Evolutionary conservation across 1,140 invertebrate genomes (phyloP).

Genomic region (Ladona fulva): DNA sequence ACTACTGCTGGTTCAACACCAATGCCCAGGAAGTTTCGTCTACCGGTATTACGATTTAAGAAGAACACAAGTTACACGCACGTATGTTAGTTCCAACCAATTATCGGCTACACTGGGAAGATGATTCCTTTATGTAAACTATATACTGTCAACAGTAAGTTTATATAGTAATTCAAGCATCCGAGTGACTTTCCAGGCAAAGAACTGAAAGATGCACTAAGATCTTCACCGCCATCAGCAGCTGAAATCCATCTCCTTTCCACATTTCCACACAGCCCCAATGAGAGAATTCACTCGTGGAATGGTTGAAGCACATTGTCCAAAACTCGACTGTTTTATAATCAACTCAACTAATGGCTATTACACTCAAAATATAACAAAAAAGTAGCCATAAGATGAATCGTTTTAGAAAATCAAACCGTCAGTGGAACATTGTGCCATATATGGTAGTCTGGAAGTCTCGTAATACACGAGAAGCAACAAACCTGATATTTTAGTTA

Average conservation of each 20-base stretch:
- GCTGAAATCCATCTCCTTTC: background rate
- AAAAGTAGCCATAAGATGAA: constrained; percentile 2
- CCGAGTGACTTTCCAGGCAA: background rate
- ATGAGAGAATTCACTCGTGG: background rate
- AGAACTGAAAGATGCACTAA: background rate
- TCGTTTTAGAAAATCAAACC: constrained; percentile 18
- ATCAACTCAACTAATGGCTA: background rate
- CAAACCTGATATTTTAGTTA: constrained; percentile 12
- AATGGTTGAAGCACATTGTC: background rate
- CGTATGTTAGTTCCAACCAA: no score
- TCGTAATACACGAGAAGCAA: constrained; percentile 21
- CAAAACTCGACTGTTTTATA: background rate
- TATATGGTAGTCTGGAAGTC: constrained; percentile 24
- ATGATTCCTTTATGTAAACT: no score
- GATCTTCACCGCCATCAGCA: constrained; percentile 2
- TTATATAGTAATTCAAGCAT: background rate
- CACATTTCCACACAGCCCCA: background rate
- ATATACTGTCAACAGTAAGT: background rate
- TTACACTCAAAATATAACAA: background rate
- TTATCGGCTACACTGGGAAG: no score
- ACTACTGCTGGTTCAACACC: background rate
- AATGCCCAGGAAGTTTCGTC: background rate
- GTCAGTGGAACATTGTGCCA: constrained; percentile 21
- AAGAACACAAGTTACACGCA: background rate
- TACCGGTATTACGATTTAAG: background rate